phyloP scores from a whole-genome alignment of 1,140 invertebrate species.

The Aphis craccivora region DNA sequence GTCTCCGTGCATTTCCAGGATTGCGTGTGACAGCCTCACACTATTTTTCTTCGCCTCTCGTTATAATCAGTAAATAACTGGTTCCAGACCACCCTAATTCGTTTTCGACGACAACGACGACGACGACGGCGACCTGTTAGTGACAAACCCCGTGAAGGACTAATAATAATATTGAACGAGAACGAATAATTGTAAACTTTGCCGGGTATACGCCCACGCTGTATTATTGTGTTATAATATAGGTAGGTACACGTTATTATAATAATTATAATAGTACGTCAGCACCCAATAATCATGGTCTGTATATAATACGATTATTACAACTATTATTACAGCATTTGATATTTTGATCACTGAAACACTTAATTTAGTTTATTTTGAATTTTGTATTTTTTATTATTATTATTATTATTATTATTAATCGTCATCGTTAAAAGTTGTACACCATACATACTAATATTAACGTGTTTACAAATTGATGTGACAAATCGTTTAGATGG shows the following conservation, averaged over 20 bases:
- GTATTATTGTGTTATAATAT: neutral
- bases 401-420: too few relatives aligned
- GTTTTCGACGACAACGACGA: neutral
- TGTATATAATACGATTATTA: neutral
- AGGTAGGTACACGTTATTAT: neutral
- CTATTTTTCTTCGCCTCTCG: constrained; percentile 49
- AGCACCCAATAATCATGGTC: neutral
- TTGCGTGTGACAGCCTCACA: constrained; percentile 50
- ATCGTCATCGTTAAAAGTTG: neutral
- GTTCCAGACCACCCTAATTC: constrained; percentile 46
- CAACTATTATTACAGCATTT: neutral
- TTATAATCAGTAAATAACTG: constrained; percentile 55
- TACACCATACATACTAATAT: neutral
- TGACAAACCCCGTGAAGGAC: constrained; percentile 39
- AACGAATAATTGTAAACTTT: neutral
- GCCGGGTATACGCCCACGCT: neutral
- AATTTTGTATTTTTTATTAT: neutral
- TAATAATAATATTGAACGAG: neutral
- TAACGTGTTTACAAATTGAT: neutral
- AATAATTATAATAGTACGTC: neutral
- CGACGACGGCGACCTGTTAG: constrained; percentile 37
- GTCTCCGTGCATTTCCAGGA: constrained; percentile 22
- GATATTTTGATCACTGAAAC: neutral
- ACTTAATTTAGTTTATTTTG: neutral
- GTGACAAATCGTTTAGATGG: too few relatives aligned